Evolutionary conservation across 1,140 invertebrate genomes (phyloP), one percentile per base, ranked within the genome.

Genomic region (Zaprionus lachaisei): DNA sequence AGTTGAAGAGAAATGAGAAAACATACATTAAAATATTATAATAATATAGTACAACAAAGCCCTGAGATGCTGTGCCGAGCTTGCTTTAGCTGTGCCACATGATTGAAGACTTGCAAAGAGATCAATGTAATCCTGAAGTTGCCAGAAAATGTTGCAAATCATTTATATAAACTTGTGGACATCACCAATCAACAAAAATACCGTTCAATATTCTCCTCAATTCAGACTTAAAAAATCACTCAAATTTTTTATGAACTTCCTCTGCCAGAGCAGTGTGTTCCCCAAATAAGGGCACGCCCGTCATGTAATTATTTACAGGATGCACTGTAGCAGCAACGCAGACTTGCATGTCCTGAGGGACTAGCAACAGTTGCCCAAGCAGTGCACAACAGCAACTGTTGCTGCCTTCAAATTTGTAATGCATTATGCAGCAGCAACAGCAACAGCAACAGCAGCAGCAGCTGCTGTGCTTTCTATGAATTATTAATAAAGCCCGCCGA

Each of bases 391-490:
- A 11, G 62, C 44, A 28, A 20, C 47, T 14, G 47, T 49, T 62
- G 63, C 56, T 69, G 69, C 67, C 72, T 79, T 76, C 71, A 61
- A 83, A 87, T 84, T 87, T 89, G 84, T 87, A 89, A 87, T 87
- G 84, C 84, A 87, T 87, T 87, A 87, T 87, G 84, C 81, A 89
- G 73, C 61, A 87, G 83, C 73, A 55, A 41, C 47, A 44, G 84
- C 81, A 81, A 67, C 61, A 80, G 83, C 73, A n/a, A n/a, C n/a
- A 55, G 49, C 47, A 44, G 84, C 81, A 81, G 70, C 61, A 80
- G 83, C 73, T 55, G 56, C 41, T 22, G 47, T 51, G 47, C 47
- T 67, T 77, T 79, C 84, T 80, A 87, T 87, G 84, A 87, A 87
- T 87, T 87, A 87, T 87, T 87, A 89, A 87, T 87, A 89, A 67